Base-by-base conservation (phyloP, 2,888 invertebrate species). In the Bibio marci region DNA sequence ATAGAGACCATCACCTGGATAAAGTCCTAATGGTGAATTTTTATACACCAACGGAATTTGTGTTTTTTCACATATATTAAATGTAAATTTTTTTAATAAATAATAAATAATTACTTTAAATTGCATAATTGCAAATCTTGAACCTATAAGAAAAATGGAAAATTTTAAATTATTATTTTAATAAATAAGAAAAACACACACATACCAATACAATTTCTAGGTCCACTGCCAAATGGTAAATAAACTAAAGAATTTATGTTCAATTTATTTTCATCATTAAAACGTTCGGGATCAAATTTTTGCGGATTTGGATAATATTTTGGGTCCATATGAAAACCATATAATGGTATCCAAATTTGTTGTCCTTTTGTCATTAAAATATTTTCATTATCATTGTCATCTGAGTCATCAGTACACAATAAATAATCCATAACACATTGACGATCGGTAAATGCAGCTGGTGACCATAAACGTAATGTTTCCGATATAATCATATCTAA, bases 241-340 rank as follows among this genome's bases (percentile, higher is more conserved):
- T 53, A 63, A 1, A 50, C 45, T 26, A 47, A 48, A 2, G 53
- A 51, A 36, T 50, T 46, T 12, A 56, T 48, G 3, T 50, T 49
- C 5, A 45, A 42, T 37, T 55, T 57, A 15, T 53, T 54, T 32
- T 55, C 54, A 0, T 52, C 50, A 11, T 50, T 43, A 42, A 63
- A 63, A 10, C 64, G 49, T 2, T 63, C 59, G 0, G 64, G 64
- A 40, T 59, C 47, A 41, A 65, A 65, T 27, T 50, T 52, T 0
- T 54, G 48, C 0, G 64, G 63, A 14, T 64, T 50, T 0, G 55
- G 45, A 41, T 52, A 63, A 39, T 55, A 49, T 3, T 56, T 42
- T 1, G 55, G 49, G 42, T 64, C 60, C 2, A 45, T 46, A 3
- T 65, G 64, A 3, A 64, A 40, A 0, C 50, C 53, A 27, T 49